Conservation (phyloP, 64 coral and sea anemone genomes). For the Dendronephthya gigantea region DNA sequence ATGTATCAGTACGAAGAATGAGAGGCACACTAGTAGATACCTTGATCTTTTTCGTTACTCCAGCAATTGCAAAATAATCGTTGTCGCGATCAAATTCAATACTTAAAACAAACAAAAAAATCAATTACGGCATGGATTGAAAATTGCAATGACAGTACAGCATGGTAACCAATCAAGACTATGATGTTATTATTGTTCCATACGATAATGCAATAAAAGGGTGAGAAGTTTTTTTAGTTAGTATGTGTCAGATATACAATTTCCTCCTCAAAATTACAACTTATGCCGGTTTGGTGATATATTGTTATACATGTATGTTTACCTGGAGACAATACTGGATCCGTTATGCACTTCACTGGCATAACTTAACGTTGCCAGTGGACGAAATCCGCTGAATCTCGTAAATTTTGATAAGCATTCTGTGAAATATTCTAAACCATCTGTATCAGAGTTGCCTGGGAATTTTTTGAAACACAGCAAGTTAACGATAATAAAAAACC, state of each 20-base stretch:
- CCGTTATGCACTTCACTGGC: constrained; percentile 93
- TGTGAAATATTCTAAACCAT: constrained; percentile 94
- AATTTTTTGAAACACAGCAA: background rate
- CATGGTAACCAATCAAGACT: no score
- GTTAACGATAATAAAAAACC: no score
- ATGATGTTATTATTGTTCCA: no score
- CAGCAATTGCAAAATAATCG: constrained; percentile 98
- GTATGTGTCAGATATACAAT: no score
- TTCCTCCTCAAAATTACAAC: background rate
- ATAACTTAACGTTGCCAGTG: constrained; percentile 91
- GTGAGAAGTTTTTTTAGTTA: no score
- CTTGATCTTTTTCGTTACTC: constrained; percentile 99
- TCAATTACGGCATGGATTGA: background rate
- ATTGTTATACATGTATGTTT: background rate
- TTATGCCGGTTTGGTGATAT: background rate
- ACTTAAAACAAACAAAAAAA: constrained; percentile 19
- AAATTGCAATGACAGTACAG: no score
- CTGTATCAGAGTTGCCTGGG: constrained; percentile 53
- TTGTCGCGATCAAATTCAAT: constrained; percentile 97
- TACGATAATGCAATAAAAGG: no score
- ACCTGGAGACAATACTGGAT: constrained; percentile 98
- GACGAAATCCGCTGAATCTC: constrained; percentile 89
- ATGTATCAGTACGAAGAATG: background rate
- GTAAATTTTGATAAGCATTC: constrained; percentile 99
- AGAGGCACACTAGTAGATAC: background rate